These are phyloP conservation scores for Nyctalus aviator DNA, from an alignment of 2,797 vertebrate genomes.

Conservation along the genomic window DNA sequence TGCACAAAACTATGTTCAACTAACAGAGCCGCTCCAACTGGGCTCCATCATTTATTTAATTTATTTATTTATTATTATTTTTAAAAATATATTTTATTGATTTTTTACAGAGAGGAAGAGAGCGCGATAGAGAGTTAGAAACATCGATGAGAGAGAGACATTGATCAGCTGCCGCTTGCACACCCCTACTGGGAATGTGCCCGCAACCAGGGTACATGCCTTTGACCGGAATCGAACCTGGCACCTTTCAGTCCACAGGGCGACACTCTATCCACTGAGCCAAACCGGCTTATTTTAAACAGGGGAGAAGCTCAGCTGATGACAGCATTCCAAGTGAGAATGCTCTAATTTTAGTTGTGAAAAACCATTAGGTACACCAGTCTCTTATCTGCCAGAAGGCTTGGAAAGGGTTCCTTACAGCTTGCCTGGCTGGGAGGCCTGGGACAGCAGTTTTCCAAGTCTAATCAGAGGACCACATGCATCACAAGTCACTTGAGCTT, in stretches of 20 bases:
- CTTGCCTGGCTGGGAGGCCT: neutral
- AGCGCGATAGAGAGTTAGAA: too few species aligned
- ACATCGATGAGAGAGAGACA: too few species aligned
- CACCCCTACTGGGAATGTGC: too few species aligned
- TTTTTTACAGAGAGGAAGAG: too few species aligned
- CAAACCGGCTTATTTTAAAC: neutral
- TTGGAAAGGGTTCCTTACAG: neutral
- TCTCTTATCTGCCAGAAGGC: constrained; percentile 8
- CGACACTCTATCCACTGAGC: too few species aligned
- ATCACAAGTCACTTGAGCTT: neutral
- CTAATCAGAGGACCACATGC: neutral
- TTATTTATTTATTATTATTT: too few species aligned
- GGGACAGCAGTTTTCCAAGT: neutral
- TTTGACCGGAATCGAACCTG: too few species aligned
- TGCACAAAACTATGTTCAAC: neutral
- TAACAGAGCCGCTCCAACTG: neutral
- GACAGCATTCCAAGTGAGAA: constrained; percentile 20
- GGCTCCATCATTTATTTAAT: neutral
- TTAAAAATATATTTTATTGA: too few species aligned
- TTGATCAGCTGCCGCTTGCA: too few species aligned
- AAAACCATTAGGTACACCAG: constrained; percentile 24
- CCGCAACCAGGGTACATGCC: too few species aligned
- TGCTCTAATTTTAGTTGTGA: constrained; percentile 17
- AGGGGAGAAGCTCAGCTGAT: constrained; percentile 23
- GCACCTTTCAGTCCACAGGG: too few species aligned